A percentile compares a stretch with the other conserved stretches of the same genome.
Conservation (phyloP, 2,113 vertebrate species). For the Phrynosoma blainvillii region DNA sequence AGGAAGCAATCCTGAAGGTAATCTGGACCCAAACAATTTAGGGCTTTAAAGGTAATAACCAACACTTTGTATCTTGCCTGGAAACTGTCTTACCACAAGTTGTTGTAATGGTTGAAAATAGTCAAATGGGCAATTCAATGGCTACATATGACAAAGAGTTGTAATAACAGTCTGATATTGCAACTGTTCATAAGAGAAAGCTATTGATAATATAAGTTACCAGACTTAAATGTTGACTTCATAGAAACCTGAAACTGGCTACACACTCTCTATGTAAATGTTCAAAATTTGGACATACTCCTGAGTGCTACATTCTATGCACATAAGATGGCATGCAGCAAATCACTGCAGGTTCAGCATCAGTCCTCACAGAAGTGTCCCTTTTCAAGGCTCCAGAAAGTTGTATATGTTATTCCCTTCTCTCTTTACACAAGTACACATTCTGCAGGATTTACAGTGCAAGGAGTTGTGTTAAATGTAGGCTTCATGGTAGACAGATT, state of each 20-base stretch:
- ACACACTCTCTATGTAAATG: background rate
- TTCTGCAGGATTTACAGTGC: background rate
- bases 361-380: background rate
- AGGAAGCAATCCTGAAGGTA: too few species aligned
- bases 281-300: background rate
- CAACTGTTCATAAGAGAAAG: too few species aligned
- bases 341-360: background rate
- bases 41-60: too few species aligned
- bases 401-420: background rate
- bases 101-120: too few species aligned
- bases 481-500: background rate
- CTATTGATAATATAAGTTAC: background rate
- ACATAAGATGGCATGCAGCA: background rate
- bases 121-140: too few species aligned
- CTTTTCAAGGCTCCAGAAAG: background rate
- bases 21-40: too few species aligned
- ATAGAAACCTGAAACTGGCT: background rate
- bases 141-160: too few species aligned
- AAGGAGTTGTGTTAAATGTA: background rate
- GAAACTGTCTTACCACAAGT: too few species aligned
- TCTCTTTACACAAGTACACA: too few species aligned
- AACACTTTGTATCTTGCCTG: too few species aligned
- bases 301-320: background rate
- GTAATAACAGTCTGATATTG: background rate
- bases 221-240: background rate